A percentile compares a stretch with the other conserved stretches of the same genome.
Evolutionary conservation across 2,888 invertebrate genomes (phyloP).

Genomic region (Drosophila flavopinicola): DNA sequence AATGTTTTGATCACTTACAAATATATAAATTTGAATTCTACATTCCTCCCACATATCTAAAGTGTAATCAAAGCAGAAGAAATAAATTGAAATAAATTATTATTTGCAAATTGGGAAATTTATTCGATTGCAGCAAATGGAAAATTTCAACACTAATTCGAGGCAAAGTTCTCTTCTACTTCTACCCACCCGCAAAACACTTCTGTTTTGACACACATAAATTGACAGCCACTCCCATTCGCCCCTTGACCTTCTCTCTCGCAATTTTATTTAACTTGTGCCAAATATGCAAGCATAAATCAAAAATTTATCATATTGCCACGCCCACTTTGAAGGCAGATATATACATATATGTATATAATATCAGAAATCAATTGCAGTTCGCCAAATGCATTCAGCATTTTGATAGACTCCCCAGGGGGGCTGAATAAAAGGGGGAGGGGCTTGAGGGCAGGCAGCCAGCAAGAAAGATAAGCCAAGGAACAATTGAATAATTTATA

Average conservation of each 20-base stretch:
- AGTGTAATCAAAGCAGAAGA: neutral
- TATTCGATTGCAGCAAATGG: constrained; percentile 20
- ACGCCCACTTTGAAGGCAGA: constrained; percentile 43
- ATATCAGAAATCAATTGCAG: constrained; percentile 68
- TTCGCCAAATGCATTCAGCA: constrained; percentile 61
- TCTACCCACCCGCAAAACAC: neutral
- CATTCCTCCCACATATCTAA: neutral
- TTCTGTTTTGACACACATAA: constrained; percentile 30
- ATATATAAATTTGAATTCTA: neutral
- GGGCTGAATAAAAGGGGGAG: constrained; percentile 2
- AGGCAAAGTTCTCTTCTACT: neutral
- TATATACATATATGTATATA: constrained; percentile 26
- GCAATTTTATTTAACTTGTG: constrained; percentile 52
- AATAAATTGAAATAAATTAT: constrained; percentile 13
- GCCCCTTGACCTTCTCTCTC: constrained; percentile 3
- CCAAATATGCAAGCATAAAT: constrained; percentile 65
- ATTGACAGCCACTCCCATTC: constrained; percentile 17
- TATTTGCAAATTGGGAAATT: constrained; percentile 13
- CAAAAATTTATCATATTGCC: constrained; percentile 56
- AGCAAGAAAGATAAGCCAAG: constrained; percentile 60
- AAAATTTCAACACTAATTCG: constrained; percentile 22
- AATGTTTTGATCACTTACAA: too few species aligned
- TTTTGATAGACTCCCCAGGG: constrained; percentile 65
- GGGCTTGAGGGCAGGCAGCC: constrained; percentile 30
- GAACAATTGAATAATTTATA: constrained; percentile 79